These are phyloP conservation scores for Bufo gargarizans DNA, from an alignment of 2,113 vertebrate species.

Conservation along the genomic window DNA sequence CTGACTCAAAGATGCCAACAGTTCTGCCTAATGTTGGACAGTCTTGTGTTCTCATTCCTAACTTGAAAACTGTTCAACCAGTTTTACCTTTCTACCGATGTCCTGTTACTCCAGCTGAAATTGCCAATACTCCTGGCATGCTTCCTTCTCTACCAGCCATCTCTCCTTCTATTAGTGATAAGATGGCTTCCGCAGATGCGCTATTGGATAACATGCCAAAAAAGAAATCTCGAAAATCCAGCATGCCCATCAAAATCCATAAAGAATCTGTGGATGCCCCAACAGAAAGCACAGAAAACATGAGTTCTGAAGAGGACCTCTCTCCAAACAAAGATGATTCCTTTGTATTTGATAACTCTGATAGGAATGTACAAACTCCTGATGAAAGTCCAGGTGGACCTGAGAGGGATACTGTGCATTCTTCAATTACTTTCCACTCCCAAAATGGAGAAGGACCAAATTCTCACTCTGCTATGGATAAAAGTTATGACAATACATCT, in stretches of 20 bases:
- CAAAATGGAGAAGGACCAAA: slow-evolving; percentile 66
- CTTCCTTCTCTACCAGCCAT: slow-evolving; percentile 89
- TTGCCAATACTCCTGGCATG: slow-evolving; percentile 90
- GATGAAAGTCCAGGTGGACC: slow-evolving; percentile 53
- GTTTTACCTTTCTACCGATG: slow-evolving; percentile 95
- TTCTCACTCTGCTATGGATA: slow-evolving; percentile 62
- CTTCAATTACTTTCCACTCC: slow-evolving; percentile 65
- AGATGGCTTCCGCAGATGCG: slow-evolving; percentile 72
- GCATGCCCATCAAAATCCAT: slow-evolving; percentile 98
- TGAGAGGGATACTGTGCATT: slow-evolving; percentile 64
- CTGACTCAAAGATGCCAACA: slow-evolving; percentile 80
- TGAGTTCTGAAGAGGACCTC: slow-evolving; percentile 81
- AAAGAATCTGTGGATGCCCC: slow-evolving; percentile 79
- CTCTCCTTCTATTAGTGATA: slow-evolving; percentile 86
- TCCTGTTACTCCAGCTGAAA: slow-evolving; percentile 90
- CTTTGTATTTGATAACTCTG: slow-evolving; percentile 69
- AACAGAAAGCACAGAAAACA: slow-evolving; percentile 70
- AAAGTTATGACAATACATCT: slow-evolving; percentile 63
- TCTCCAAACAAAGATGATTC: slow-evolving; percentile 72
- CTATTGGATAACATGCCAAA: slow-evolving; percentile 83
- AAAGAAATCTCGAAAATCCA: slow-evolving; percentile 98
- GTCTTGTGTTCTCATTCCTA: slow-evolving; percentile 90
- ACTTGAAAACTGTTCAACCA: slow-evolving; percentile 94
- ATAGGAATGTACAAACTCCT: slow-evolving; percentile 63
- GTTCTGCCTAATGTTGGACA: slow-evolving; percentile 79